These are phyloP conservation scores for Lasioglossum figueresi DNA, from an alignment of 2,888 invertebrate species.

Conservation along the genomic window DNA sequence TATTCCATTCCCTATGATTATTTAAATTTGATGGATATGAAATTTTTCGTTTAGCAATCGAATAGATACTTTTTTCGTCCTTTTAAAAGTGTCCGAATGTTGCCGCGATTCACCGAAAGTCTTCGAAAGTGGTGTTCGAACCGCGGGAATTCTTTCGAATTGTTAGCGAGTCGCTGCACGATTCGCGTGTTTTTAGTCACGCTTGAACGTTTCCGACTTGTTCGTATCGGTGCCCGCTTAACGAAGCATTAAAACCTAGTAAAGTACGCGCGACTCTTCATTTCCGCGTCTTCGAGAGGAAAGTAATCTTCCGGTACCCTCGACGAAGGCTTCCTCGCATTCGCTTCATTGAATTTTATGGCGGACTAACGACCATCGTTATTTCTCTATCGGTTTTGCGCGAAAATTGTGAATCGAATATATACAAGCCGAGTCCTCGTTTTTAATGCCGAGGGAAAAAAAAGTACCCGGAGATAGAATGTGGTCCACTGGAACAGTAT, in stretches of 20 bases:
- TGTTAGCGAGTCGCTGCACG: background rate
- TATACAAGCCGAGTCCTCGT: background rate
- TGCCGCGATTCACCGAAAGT: too few species aligned
- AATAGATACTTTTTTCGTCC: too few species aligned
- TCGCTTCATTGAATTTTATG: constrained; percentile 32
- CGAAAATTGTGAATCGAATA: constrained; percentile 30
- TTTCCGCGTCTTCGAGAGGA: constrained; percentile 39
- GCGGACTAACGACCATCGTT: constrained; percentile 51
- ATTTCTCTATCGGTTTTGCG: constrained; percentile 26
- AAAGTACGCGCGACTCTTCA: constrained; percentile 23
- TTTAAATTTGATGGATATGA: too few species aligned
- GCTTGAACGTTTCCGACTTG: background rate
- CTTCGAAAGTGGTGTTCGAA: background rate
- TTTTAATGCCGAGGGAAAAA: background rate
- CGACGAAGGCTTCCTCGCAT: constrained; percentile 13
- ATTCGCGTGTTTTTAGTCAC: background rate
- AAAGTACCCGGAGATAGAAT: background rate
- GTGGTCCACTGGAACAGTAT: constrained; percentile 1
- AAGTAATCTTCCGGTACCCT: constrained; percentile 27
- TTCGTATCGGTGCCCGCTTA: constrained; percentile 11
- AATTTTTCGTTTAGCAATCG: too few species aligned
- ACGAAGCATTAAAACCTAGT: background rate
- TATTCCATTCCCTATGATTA: too few species aligned
- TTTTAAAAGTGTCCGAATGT: too few species aligned
- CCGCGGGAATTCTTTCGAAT: background rate